A percentile compares a stretch with the other conserved stretches of the same genome.
phyloP scores from a whole-genome alignment of 2,797 vertebrate species.

The Masticophis lateralis region DNA sequence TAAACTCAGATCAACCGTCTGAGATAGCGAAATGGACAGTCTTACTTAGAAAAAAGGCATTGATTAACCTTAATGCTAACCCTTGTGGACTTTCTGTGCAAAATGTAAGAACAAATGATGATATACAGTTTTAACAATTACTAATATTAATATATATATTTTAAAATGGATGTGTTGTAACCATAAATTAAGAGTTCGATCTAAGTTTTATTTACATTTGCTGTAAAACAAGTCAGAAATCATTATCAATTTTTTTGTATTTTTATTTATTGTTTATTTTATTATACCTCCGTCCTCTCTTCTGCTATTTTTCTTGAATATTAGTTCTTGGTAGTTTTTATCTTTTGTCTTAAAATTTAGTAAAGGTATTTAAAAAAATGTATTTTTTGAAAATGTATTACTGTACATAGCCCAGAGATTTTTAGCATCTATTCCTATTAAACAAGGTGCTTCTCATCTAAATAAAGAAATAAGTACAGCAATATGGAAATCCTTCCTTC shows the following conservation, averaged over 20 bases:
- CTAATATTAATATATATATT: neutral
- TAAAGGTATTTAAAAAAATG: neutral
- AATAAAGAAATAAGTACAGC: neutral
- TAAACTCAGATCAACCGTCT: neutral
- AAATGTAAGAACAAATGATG: neutral
- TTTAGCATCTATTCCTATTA: neutral
- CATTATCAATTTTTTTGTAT: neutral
- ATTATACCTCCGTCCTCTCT: neutral
- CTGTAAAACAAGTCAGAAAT: neutral
- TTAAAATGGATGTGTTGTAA: neutral
- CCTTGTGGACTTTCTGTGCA: neutral
- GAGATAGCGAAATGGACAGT: neutral
- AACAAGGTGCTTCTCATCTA: neutral
- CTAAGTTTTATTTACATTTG: neutral
- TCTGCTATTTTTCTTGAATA: neutral
- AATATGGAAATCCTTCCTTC: neutral
- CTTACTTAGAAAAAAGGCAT: neutral
- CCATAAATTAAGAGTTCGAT: neutral
- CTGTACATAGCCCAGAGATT: neutral
- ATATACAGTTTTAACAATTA: neutral
- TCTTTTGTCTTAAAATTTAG: neutral
- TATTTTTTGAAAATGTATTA: neutral
- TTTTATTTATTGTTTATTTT: neutral
- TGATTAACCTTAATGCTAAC: neutral
- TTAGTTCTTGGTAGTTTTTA: neutral